phyloP scores from a whole-genome alignment of 2,888 invertebrate species.

The Catotricha subobsoleta region DNA sequence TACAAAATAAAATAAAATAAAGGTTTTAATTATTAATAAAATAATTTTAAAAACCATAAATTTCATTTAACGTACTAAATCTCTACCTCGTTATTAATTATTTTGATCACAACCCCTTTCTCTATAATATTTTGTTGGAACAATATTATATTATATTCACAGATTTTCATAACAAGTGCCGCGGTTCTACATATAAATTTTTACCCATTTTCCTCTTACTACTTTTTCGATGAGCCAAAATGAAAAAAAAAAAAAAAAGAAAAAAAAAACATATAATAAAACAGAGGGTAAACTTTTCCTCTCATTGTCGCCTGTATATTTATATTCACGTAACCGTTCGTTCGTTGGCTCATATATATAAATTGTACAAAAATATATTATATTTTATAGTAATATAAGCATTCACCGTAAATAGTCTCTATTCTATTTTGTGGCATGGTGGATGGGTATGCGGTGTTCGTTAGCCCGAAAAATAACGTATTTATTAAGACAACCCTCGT shows the following conservation, averaged over 20 bases:
- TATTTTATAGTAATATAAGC: background rate
- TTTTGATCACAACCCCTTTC: constrained; percentile 6
- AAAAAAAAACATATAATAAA: too few species aligned
- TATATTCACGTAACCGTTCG: too few species aligned
- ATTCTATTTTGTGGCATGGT: background rate
- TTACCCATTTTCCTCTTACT: too few species aligned
- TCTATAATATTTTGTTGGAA: too few species aligned
- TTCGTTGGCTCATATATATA: background rate
- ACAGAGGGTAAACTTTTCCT: constrained; percentile 4
- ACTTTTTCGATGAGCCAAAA: too few species aligned
- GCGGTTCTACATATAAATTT: too few species aligned
- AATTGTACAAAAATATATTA: background rate
- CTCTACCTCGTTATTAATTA: constrained; percentile 5
- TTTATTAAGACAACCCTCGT: constrained; percentile 7
- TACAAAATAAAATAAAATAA: background rate
- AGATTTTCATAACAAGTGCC: too few species aligned
- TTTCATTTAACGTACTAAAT: constrained; percentile 5
- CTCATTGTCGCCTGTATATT: background rate
- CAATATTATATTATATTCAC: too few species aligned
- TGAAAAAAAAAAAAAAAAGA: too few species aligned
- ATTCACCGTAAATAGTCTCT: background rate
- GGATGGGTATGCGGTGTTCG: background rate
- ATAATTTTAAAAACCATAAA: constrained; percentile 4
- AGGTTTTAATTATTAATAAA: constrained; percentile 4
- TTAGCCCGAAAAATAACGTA: constrained; percentile 6